phyloP scores from a whole-genome alignment of 2,888 invertebrate species.

The Lasioglossum zephyrum region DNA sequence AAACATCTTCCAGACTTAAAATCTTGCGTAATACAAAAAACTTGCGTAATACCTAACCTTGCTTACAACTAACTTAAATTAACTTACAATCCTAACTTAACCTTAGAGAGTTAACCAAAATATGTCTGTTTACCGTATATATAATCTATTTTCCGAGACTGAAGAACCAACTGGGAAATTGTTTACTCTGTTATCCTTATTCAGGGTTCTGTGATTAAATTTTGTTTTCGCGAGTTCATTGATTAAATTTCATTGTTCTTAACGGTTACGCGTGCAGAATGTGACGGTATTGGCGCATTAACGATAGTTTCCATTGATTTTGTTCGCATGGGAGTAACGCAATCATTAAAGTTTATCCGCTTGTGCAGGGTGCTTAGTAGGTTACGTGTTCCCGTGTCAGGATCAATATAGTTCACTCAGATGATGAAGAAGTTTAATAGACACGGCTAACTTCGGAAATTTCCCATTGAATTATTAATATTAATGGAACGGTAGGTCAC shows the following conservation, averaged over 20 bases:
- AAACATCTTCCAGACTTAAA: too few species aligned
- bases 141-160: not conserved
- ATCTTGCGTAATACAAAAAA: too few species aligned
- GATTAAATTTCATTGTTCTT: not conserved
- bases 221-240: not conserved
- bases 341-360: conserved; percentile 1
- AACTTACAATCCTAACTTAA: too few species aligned
- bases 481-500: not conserved
- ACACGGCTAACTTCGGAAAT: conserved; percentile 5
- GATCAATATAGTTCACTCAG: not conserved
- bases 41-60: too few species aligned
- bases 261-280: not conserved
- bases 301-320: not conserved
- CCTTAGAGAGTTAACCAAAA: too few species aligned
- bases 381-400: not conserved
- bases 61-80: too few species aligned
- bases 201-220: too few species aligned
- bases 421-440: conserved; percentile 15
- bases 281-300: not conserved
- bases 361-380: not conserved
- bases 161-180: not conserved
- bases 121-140: too few species aligned
- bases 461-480: not conserved
- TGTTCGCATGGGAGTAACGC: not conserved
- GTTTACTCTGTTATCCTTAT: not conserved